These are phyloP conservation scores for Ptychobarbus kaznakovi DNA, from an alignment of 2,797 vertebrate genomes.

Conservation along the genomic window DNA sequence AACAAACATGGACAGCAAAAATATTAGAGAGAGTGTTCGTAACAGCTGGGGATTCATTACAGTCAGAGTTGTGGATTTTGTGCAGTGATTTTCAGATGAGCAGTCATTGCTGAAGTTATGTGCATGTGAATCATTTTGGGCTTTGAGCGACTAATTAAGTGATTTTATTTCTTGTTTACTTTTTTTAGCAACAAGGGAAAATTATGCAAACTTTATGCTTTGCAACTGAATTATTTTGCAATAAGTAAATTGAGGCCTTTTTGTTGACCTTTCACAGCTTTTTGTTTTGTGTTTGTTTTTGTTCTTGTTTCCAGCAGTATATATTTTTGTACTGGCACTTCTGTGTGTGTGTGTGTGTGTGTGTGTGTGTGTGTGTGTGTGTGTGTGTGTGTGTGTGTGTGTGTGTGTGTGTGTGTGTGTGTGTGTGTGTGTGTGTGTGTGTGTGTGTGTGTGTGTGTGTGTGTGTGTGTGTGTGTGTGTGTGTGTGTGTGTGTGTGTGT, in stretches of 20 bases:
- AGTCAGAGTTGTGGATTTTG: not conserved
- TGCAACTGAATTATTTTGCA: not conserved
- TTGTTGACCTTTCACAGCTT: not conserved
- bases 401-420: too few relatives aligned
- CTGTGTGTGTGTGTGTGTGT: not conserved
- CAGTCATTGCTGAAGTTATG: not conserved
- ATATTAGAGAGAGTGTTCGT: not conserved
- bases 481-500: too few relatives aligned
- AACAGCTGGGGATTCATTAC: not conserved
- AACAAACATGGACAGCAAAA: conserved; percentile 12
- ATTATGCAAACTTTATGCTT: not conserved
- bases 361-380: too few relatives aligned
- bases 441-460: too few relatives aligned
- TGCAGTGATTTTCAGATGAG: not conserved
- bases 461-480: too few relatives aligned
- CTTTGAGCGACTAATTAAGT: not conserved
- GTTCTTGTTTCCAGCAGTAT: not conserved
- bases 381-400: too few relatives aligned
- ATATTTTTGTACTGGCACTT: not conserved
- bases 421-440: too few relatives aligned
- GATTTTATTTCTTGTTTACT: not conserved
- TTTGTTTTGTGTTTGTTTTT: not conserved
- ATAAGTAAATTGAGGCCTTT: too few relatives aligned
- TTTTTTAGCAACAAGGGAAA: not conserved
- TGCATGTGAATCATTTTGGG: not conserved